Evolutionary conservation across 37 sponge, comb jelly and placozoan genomes (phyloP).

Genomic region (Theonella swinhoei): DNA sequence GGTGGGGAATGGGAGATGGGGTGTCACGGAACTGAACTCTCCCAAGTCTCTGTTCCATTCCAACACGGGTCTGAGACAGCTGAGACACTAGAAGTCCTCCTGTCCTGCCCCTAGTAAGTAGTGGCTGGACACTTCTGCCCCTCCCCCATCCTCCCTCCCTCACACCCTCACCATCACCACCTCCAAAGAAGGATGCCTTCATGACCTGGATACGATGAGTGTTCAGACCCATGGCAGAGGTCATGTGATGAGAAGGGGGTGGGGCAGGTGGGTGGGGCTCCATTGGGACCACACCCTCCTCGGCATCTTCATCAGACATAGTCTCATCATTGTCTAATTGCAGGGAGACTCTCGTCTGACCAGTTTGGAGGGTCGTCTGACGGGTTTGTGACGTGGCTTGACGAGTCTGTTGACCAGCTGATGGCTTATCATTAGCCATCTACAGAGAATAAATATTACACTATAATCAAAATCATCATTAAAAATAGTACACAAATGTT

Average conservation of each 20-base stretch:
- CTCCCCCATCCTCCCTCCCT: not conserved
- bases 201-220: conserved; percentile 82
- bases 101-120: not conserved
- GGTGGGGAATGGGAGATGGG: not conserved
- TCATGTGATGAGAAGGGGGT: conserved; percentile 58
- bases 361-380: not conserved
- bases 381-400: not conserved
- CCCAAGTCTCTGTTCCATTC: not conserved
- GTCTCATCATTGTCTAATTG: conserved; percentile 43
- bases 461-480: too few species aligned
- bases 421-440: not conserved
- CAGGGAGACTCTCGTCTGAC: not conserved
- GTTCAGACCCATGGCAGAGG: conserved; percentile 45
- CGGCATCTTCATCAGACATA: conserved; percentile 53
- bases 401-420: not conserved
- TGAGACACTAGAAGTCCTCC: not conserved
- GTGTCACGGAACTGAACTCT: not conserved
- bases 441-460: too few species aligned
- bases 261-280: not conserved
- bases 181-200: conserved; percentile 89
- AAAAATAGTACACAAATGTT: too few species aligned
- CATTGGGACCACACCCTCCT: not conserved
- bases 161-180: not conserved
- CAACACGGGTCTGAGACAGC: not conserved
- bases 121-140: too few species aligned